Conservation (phyloP, 2,113 vertebrate species). For the Macaca mulatta region DNA sequence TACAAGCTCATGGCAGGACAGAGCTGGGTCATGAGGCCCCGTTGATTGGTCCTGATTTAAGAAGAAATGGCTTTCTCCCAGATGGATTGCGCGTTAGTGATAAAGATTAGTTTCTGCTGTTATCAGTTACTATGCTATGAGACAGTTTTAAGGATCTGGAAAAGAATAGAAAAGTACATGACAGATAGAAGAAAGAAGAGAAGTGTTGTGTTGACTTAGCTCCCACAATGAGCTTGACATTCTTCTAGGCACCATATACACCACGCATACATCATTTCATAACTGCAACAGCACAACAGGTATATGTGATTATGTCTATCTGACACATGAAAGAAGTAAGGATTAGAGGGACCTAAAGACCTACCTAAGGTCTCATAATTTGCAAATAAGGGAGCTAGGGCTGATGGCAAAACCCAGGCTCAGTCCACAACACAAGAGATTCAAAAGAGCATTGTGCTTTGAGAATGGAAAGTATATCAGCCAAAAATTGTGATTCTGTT, state of each 20-base stretch:
- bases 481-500: neutral
- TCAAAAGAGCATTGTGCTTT: neutral
- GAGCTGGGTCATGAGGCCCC: slow-evolving; percentile 49
- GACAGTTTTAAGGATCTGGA: slow-evolving; percentile 34
- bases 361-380: neutral
- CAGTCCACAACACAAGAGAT: neutral
- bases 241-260: neutral
- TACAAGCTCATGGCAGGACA: slow-evolving; percentile 54
- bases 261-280: neutral
- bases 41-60: slow-evolving; percentile 76
- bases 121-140: slow-evolving; percentile 47
- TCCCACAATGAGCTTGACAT: neutral
- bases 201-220: neutral
- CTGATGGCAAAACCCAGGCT: neutral
- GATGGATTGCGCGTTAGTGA: slow-evolving; percentile 60
- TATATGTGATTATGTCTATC: neutral
- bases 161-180: neutral
- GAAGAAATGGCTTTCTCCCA: slow-evolving; percentile 62
- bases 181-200: neutral
- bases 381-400: neutral
- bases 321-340: neutral
- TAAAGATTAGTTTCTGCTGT: slow-evolving; percentile 59
- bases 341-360: neutral
- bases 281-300: neutral
- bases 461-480: neutral